Evolutionary conservation across 1,140 invertebrate species (phyloP).

Genomic region (Ctenoplectra terminalis): DNA sequence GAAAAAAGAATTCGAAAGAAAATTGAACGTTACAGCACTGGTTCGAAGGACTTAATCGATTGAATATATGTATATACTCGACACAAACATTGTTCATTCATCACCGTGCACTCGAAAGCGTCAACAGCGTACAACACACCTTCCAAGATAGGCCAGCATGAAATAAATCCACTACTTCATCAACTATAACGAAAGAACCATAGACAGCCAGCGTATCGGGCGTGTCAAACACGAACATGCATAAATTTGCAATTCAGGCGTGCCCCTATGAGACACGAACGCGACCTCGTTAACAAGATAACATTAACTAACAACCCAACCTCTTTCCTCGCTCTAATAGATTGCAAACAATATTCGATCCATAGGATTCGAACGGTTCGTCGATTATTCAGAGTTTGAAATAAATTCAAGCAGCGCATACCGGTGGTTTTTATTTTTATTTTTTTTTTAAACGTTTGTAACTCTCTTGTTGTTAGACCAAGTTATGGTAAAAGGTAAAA

Average conservation of each 20-base stretch:
- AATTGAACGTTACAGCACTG: too few species aligned
- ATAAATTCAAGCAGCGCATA: too few species aligned
- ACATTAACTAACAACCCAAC: constrained; percentile 9
- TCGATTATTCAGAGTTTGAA: not conserved
- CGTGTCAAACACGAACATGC: constrained; percentile 27
- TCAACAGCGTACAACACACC: not conserved
- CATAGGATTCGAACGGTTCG: not conserved
- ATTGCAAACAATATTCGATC: not conserved
- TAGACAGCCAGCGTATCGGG: constrained; percentile 2
- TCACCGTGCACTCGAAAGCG: not conserved
- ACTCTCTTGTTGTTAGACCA: too few species aligned
- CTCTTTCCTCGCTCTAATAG: not conserved
- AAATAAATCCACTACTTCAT: constrained; percentile 13
- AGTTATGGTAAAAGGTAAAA: too few species aligned
- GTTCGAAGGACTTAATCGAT: too few species aligned
- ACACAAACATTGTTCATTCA: not conserved
- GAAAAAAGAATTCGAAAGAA: too few species aligned
- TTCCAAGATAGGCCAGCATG: not conserved
- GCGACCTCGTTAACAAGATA: constrained; percentile 24
- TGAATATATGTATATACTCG: too few species aligned
- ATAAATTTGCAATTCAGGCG: constrained; percentile 32
- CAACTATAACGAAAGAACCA: constrained; percentile 4
- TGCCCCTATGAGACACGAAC: constrained; percentile 6
- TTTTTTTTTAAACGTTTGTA: too few species aligned
- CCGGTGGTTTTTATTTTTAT: too few species aligned